These are phyloP conservation scores for Lanistes nyassanus DNA, from an alignment of 1,140 invertebrate genomes.

Conservation along the genomic window DNA sequence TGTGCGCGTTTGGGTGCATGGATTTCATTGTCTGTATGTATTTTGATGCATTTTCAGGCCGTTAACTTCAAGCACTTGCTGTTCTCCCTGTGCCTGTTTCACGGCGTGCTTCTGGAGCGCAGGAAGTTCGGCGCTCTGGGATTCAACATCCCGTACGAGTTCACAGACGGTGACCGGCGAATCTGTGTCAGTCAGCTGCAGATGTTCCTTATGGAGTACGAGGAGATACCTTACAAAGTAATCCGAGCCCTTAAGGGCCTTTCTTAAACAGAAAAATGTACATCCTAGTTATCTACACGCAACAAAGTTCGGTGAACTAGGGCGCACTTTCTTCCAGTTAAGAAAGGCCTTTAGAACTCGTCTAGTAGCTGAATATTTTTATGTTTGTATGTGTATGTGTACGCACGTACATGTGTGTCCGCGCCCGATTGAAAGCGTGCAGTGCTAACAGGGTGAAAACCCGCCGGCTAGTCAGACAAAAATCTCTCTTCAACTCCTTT, in stretches of 20 bases:
- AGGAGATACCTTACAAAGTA: conserved; percentile 69
- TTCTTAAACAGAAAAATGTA: too few relatives aligned
- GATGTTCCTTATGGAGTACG: conserved; percentile 67
- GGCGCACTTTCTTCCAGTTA: too few relatives aligned
- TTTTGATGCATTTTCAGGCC: not conserved
- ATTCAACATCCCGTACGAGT: conserved; percentile 69
- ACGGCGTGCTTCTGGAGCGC: conserved; percentile 65
- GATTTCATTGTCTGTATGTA: too few relatives aligned
- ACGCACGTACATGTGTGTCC: not conserved
- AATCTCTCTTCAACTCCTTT: too few relatives aligned
- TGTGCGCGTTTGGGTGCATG: conserved; percentile 9
- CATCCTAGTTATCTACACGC: too few relatives aligned
- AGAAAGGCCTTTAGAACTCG: too few relatives aligned
- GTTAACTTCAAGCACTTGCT: conserved; percentile 63
- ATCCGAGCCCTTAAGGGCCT: not conserved
- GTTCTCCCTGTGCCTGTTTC: conserved; percentile 66
- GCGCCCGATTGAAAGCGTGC: not conserved
- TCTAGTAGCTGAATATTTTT: too few relatives aligned
- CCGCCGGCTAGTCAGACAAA: too few relatives aligned
- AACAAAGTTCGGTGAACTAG: too few relatives aligned
- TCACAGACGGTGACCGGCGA: conserved; percentile 66
- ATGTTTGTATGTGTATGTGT: not conserved
- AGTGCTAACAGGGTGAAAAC: too few relatives aligned
- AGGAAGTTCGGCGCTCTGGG: conserved; percentile 68
- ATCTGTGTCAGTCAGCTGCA: conserved; percentile 67